These are phyloP conservation scores for Danio aesculapii DNA, from an alignment of 2,797 vertebrate genomes.

Conservation along the genomic window DNA sequence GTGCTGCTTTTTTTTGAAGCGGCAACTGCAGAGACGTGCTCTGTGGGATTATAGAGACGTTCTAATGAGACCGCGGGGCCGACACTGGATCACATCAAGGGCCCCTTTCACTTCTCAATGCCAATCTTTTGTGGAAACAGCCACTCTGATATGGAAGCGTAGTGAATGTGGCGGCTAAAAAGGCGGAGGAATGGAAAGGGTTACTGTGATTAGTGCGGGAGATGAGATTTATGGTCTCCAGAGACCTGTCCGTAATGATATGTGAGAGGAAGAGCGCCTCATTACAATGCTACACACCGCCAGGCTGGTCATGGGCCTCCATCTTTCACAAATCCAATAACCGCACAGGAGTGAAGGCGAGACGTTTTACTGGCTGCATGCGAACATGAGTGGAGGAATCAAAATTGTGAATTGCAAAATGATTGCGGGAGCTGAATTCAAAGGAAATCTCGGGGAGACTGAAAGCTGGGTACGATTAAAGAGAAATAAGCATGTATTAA, in stretches of 20 bases:
- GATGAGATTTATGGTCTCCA: conserved; percentile 61
- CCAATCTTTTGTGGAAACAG: conserved; percentile 48
- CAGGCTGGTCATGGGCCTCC: conserved; percentile 56
- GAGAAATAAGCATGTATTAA: conserved; percentile 39
- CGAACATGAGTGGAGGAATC: conserved; percentile 35
- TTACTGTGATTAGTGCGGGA: conserved; percentile 58
- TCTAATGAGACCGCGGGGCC: conserved; percentile 58
- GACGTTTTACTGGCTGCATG: conserved; percentile 47
- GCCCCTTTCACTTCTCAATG: conserved; percentile 49
- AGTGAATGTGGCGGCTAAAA: conserved; percentile 35
- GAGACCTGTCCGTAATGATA: conserved; percentile 60
- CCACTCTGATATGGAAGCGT: conserved; percentile 21
- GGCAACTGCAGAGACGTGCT: conserved; percentile 58
- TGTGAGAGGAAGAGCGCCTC: conserved; percentile 59
- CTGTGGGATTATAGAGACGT: conserved; percentile 55
- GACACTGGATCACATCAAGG: conserved; percentile 57
- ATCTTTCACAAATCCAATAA: conserved; percentile 62
- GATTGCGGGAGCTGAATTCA: conserved; percentile 37
- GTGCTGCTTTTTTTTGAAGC: conserved; percentile 51
- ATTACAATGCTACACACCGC: conserved; percentile 60
- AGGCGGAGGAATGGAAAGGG: conserved; percentile 44
- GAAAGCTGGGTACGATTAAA: conserved; percentile 34
- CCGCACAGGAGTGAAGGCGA: conserved; percentile 27
- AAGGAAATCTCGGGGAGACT: conserved; percentile 41
- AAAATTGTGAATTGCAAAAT: conserved; percentile 34